Conservation (phyloP, 2,888 invertebrate genomes). For the Sialis fuliginosa region DNA sequence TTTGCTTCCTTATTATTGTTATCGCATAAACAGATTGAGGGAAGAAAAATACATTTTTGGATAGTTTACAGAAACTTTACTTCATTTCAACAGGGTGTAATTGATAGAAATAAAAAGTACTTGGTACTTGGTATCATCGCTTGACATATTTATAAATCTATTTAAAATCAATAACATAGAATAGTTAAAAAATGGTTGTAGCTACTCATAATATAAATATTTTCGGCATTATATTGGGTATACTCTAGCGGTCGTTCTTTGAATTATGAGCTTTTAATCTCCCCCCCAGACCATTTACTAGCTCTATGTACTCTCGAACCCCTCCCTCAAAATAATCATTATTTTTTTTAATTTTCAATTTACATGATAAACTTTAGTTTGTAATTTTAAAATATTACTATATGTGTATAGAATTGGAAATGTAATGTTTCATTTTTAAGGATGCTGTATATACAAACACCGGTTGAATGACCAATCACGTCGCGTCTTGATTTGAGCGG, state of each 20-base stretch:
- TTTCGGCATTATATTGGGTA: too few relatives aligned
- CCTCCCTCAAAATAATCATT: slow-evolving; percentile 30
- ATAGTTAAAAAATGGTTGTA: too few relatives aligned
- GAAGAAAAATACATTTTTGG: too few relatives aligned
- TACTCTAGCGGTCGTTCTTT: slow-evolving; percentile 3
- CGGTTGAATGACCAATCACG: slow-evolving; percentile 25
- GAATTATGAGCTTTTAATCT: slow-evolving; percentile 13
- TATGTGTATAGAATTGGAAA: not conserved
- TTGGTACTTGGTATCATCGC: too few relatives aligned
- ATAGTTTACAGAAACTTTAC: too few relatives aligned
- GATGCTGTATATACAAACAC: slow-evolving; percentile 14
- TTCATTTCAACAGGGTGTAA: too few relatives aligned
- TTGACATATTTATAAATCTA: too few relatives aligned
- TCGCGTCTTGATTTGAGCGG: slow-evolving; percentile 36
- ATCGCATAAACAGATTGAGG: too few relatives aligned
- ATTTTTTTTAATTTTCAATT: slow-evolving; percentile 4
- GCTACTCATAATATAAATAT: too few relatives aligned
- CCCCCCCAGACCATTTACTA: slow-evolving; percentile 14
- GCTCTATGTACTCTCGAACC: slow-evolving; percentile 44
- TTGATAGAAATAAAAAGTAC: too few relatives aligned
- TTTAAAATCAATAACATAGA: too few relatives aligned
- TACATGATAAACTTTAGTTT: slow-evolving; percentile 18
- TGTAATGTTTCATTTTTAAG: slow-evolving; percentile 11
- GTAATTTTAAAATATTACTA: not conserved
- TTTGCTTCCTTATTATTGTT: too few relatives aligned